phyloP scores from a whole-genome alignment of 2,797 vertebrate species.

The Tinamus major region DNA sequence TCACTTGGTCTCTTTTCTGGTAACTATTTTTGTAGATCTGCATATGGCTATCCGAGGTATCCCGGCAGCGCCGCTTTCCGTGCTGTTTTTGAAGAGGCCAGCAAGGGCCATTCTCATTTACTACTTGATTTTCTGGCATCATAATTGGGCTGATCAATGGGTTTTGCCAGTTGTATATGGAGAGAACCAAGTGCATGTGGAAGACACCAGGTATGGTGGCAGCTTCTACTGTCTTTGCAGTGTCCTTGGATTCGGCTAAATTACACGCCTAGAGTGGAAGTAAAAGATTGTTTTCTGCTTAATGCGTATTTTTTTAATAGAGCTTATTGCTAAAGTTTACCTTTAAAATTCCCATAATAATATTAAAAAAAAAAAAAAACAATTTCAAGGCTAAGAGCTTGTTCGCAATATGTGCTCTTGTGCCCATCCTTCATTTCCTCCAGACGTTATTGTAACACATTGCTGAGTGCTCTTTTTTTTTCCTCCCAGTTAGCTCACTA shows the following conservation, averaged over 20 bases:
- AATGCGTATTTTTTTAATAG: not conserved
- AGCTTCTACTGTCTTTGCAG: not conserved
- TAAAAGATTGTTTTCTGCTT: not conserved
- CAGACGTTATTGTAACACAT: not conserved
- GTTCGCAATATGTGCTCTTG: not conserved
- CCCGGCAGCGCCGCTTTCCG: not conserved
- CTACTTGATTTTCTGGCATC: not conserved
- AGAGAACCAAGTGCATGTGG: not conserved
- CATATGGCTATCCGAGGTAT: not conserved
- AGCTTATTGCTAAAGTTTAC: not conserved
- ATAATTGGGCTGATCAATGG: not conserved
- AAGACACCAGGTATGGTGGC: not conserved
- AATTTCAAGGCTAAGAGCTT: not conserved
- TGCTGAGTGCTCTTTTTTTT: not conserved
- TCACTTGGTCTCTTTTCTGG: not conserved
- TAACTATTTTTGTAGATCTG: not conserved
- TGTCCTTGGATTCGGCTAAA: not conserved
- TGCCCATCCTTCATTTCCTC: not conserved
- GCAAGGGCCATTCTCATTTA: not conserved
- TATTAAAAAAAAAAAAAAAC: not conserved
- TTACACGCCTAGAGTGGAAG: not conserved
- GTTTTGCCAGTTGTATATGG: not conserved
- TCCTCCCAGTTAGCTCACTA: not conserved
- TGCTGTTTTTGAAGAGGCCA: not conserved
- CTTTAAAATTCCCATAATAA: not conserved